Conservation (phyloP, 1,140 invertebrate genomes). For the Drosophila orosa region DNA sequence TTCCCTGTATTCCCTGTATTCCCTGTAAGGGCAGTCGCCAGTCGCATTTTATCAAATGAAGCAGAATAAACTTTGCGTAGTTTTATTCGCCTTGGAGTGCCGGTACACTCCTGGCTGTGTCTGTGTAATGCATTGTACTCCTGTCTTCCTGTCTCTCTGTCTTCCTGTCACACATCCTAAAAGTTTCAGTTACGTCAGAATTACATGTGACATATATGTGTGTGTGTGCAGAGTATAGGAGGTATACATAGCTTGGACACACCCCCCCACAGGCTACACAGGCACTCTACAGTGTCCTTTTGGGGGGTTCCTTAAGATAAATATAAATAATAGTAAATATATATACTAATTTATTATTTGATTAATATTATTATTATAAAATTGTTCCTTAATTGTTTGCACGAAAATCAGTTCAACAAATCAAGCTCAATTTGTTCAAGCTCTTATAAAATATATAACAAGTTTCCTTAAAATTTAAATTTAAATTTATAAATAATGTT, state of each 20-base stretch:
- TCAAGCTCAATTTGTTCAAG: neutral
- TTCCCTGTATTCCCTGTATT: neutral
- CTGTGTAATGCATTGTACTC: slow-evolving; percentile 17
- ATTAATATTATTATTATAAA: neutral
- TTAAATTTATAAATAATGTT: neutral
- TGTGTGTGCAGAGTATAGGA: slow-evolving; percentile 3
- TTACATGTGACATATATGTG: slow-evolving; percentile 22
- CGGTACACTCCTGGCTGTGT: neutral
- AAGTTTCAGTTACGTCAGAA: slow-evolving; percentile 31
- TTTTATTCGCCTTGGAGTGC: slow-evolving; percentile 25
- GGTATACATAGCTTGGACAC: neutral
- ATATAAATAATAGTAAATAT: neutral
- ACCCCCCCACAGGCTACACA: too few relatives aligned
- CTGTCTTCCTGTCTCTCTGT: slow-evolving; percentile 14
- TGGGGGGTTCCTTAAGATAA: neutral
- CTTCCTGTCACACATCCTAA: slow-evolving; percentile 31
- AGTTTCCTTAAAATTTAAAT: neutral
- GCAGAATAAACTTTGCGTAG: slow-evolving; percentile 51
- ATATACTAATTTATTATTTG: neutral
- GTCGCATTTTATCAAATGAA: slow-evolving; percentile 47
- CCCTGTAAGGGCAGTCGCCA: slow-evolving; percentile 8
- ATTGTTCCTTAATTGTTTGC: too few relatives aligned
- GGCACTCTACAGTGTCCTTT: neutral
- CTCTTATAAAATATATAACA: neutral
- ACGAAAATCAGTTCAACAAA: too few relatives aligned